Conservation (phyloP, 1,140 invertebrate genomes). For the Armadillidium nasatum region DNA sequence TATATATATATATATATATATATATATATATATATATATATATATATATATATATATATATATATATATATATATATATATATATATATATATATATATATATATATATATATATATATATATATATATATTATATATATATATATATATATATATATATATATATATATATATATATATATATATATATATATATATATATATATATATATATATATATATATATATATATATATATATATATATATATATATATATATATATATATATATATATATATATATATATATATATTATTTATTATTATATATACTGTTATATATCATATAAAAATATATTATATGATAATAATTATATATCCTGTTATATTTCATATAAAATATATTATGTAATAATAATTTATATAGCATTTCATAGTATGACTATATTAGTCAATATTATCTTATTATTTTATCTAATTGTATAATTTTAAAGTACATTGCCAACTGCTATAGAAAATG, state of each 20-base stretch:
- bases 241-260: constrained; percentile 11
- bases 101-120: constrained; percentile 14
- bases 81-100: neutral
- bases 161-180: constrained; percentile 10
- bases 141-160: neutral
- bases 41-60: constrained; percentile 14
- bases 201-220: neutral
- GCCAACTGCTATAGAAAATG: no score
- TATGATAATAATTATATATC: no score
- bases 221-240: constrained; percentile 8
- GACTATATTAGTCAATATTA: no score
- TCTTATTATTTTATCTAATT: no score
- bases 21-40: neutral
- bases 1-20: constrained; percentile 3
- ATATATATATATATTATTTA: no score
- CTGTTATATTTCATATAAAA: no score
- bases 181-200: constrained; percentile 12
- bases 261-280: no score
- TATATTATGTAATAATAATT: no score
- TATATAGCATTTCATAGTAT: no score
- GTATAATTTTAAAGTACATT: no score
- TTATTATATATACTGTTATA: no score
- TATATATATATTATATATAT: constrained; percentile 9
- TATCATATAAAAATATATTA: no score
- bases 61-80: constrained; percentile 3